Conservation (phyloP, 1,140 invertebrate species). For the Drosophila kurseongensis region DNA sequence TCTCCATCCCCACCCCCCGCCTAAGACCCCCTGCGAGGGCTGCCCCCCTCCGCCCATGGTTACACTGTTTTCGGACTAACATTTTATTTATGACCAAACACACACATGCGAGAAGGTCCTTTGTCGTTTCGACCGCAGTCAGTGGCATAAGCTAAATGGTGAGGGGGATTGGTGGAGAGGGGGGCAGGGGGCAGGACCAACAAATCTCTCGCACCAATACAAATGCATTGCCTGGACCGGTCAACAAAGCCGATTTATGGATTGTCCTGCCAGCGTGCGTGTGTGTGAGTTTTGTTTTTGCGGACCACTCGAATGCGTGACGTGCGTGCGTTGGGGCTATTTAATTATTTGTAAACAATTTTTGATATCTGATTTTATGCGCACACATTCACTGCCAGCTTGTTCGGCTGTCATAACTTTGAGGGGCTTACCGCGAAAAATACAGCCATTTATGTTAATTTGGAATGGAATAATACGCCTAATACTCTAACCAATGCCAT, state of each 20-base stretch:
- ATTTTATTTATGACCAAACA: constrained; percentile 74
- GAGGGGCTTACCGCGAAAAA: constrained; percentile 31
- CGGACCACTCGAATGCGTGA: constrained; percentile 48
- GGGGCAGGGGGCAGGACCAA: constrained; percentile 7
- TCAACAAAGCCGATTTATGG: constrained; percentile 62
- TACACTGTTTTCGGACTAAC: constrained; percentile 76
- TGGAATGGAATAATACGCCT: neutral
- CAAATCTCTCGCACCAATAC: constrained; percentile 57
- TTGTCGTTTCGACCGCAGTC: constrained; percentile 38
- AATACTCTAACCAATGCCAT: neutral
- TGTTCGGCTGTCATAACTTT: constrained; percentile 59
- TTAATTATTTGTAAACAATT: constrained; percentile 83
- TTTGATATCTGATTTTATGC: constrained; percentile 83
- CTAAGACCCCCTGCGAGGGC: no score
- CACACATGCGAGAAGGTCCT: constrained; percentile 37
- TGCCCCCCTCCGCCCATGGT: constrained; percentile 10
- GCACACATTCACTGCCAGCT: constrained; percentile 40
- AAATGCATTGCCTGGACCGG: constrained; percentile 49
- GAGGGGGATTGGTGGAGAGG: neutral
- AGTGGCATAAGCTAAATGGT: constrained; percentile 36
- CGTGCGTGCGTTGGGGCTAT: constrained; percentile 73
- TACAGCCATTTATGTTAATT: constrained; percentile 16
- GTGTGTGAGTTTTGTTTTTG: constrained; percentile 15
- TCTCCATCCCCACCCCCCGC: neutral
- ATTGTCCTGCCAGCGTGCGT: constrained; percentile 21